Evolutionary conservation across 2,797 vertebrate species (phyloP).

Genomic region (Pseudocheirus occidentalis): DNA sequence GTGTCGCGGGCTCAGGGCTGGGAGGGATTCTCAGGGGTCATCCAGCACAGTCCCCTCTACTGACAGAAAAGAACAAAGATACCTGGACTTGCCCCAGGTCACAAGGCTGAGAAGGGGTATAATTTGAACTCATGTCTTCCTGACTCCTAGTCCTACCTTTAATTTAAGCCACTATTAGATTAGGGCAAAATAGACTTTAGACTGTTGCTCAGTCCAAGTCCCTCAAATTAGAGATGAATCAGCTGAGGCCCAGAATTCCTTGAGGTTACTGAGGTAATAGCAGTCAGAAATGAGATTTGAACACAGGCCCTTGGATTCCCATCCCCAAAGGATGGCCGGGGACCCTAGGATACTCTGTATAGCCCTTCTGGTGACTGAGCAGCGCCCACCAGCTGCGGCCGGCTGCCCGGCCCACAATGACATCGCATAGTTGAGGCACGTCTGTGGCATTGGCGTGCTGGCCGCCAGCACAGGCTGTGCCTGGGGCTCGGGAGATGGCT

Average conservation of each 20-base stretch:
- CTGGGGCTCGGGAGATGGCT: not conserved
- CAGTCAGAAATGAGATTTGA: not conserved
- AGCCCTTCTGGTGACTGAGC: not conserved
- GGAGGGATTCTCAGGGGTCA: not conserved
- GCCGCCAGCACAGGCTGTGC: not conserved
- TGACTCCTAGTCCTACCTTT: not conserved
- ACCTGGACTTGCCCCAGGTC: not conserved
- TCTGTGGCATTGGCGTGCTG: constrained; percentile 70
- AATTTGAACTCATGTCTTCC: not conserved
- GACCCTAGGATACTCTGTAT: not conserved
- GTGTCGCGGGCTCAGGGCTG: not conserved
- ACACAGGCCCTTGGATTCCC: not conserved
- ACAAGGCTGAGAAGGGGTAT: not conserved
- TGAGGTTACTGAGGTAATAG: not conserved
- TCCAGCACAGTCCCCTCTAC: not conserved
- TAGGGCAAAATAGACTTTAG: not conserved
- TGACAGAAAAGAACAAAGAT: not conserved
- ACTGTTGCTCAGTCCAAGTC: not conserved
- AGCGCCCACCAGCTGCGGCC: constrained; percentile 48
- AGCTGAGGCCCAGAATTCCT: not conserved
- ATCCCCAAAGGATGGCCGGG: not conserved
- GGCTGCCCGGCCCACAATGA: not conserved
- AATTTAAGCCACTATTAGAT: not conserved
- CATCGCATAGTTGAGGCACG: constrained; percentile 60
- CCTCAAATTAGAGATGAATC: not conserved